Base-by-base conservation (phyloP, 1,140 invertebrate species). In the Drosophila asahinai region DNA sequence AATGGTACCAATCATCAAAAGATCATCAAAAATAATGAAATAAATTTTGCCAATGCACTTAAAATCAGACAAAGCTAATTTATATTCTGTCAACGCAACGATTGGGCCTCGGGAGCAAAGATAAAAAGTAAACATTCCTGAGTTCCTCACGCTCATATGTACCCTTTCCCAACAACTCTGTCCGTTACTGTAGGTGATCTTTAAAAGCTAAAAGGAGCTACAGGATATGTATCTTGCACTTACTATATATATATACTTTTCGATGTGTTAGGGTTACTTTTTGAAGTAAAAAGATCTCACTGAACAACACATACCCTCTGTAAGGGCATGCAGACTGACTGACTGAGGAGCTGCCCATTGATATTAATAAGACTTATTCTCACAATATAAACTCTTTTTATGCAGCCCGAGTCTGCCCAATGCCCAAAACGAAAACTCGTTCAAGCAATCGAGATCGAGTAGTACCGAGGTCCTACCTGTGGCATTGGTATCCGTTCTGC, bases 11-110 rank as follows among this genome's bases (percentile, higher is more conserved):
- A 65, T 70, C 75, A 67, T 79, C 68, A 67, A 80, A 81, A 68
- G 71, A 70, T 80, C 79, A 86, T 82, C 38, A 82, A 68, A 86
- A 86, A 76, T 55, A 81, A 76, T 72, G 61, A 77, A 77, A 83
- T 77, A 78, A 76, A 81, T 76, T 74, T 78, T 75, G 54, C 17
- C 60, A 60, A 48, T 57, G 60, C 70, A 76, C 80, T 77, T 57
- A 75, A 86, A 86, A 86, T 81, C 51, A 55, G 59, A 61, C 57
- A 70, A 33, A 58, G 51, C 68, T 81, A 62, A 87, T 83, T 86
- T 80, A 75, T 81, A 83, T 87, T 86, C 84, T 27, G 79, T 22
- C 60, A 71, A 60, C 82, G 68, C 52, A 76, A 40, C 22, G 54
- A 43, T 57, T 66, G 51, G 55, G 19, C 54, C 30, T 30, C 14